These are phyloP conservation scores for Aegotheles bennettii DNA, from an alignment of 2,113 vertebrate species.

Conservation along the genomic window DNA sequence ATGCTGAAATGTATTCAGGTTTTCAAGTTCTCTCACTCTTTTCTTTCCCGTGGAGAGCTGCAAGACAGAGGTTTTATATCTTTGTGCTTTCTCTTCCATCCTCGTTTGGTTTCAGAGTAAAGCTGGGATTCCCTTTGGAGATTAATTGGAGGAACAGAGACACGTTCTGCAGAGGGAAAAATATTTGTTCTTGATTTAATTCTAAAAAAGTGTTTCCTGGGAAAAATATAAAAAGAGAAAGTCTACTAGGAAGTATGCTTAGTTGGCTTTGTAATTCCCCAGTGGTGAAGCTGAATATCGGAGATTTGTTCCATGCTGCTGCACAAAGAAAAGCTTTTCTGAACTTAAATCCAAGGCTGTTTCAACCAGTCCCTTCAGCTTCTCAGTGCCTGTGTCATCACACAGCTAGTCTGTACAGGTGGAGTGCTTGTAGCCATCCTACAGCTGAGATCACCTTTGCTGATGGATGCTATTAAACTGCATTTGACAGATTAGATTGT, in stretches of 20 bases:
- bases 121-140: not conserved
- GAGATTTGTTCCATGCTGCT: not conserved
- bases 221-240: not conserved
- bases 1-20: not conserved
- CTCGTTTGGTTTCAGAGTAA: not conserved
- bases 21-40: not conserved
- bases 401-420: not conserved
- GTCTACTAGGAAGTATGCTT: not conserved
- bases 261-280: not conserved
- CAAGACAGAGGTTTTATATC: not conserved
- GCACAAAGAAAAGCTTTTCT: not conserved
- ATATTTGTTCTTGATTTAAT: not conserved
- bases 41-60: not conserved
- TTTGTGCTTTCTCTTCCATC: not conserved
- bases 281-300: not conserved
- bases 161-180: not conserved
- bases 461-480: not conserved
- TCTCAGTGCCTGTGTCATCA: not conserved
- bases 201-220: not conserved
- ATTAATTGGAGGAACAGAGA: not conserved
- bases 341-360: not conserved
- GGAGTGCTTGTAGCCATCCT: not conserved
- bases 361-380: not conserved
- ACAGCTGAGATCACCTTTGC: not conserved
- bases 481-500: not conserved